These are phyloP conservation scores for Pantherophis vulpinus DNA, from an alignment of 2,797 vertebrate genomes.

Conservation along the genomic window DNA sequence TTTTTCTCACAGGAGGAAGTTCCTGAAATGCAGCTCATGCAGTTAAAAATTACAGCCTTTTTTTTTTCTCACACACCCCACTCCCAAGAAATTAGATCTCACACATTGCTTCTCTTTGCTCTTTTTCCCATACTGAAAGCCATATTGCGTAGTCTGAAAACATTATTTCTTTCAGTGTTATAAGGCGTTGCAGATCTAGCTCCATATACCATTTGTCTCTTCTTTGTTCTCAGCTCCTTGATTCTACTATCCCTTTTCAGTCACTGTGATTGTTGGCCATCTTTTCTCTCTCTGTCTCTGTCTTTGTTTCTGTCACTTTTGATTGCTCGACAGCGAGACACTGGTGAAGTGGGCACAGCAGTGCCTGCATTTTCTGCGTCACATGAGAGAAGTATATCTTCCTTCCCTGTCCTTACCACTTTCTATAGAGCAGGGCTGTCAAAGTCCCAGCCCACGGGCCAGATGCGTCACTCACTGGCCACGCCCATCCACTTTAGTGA, in stretches of 20 bases:
- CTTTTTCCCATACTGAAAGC: slow-evolving; percentile 29
- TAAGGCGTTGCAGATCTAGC: not conserved
- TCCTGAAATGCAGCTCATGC: slow-evolving; percentile 12
- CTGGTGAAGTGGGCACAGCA: not conserved
- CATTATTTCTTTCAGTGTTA: not conserved
- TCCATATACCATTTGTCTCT: not conserved
- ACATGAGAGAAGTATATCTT: not conserved
- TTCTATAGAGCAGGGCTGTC: not conserved
- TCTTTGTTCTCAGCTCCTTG: not conserved
- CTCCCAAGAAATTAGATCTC: slow-evolving; percentile 29
- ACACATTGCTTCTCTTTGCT: not conserved
- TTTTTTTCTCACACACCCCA: accelerated
- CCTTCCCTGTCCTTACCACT: not conserved
- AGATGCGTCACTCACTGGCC: no score
- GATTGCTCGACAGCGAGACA: not conserved
- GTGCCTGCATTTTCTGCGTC: not conserved
- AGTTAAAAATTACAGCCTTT: slow-evolving; percentile 8
- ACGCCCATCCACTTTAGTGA: no score
- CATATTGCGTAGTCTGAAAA: not conserved
- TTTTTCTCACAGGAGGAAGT: slow-evolving; percentile 63
- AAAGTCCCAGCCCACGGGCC: no score
- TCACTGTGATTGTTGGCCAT: slow-evolving; percentile 2
- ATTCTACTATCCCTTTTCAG: not conserved
- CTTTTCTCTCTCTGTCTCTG: not conserved
- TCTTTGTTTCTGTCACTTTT: not conserved